Conservation (phyloP, 2,888 invertebrate genomes). For the Steinernema hermaphroditum region DNA sequence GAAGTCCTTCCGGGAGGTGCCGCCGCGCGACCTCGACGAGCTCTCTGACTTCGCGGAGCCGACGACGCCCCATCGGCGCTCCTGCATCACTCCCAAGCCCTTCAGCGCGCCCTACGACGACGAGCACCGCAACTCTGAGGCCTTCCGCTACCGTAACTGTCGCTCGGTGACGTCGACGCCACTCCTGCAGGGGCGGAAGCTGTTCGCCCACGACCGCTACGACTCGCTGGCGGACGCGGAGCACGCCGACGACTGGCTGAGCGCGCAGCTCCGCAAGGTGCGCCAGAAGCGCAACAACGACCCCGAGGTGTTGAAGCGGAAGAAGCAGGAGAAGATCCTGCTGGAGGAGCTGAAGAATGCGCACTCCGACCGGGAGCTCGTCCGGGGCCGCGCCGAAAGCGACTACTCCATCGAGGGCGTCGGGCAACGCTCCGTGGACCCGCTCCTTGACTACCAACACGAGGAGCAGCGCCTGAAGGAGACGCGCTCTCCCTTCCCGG, state of each 20-base stretch:
- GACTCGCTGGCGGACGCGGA: constrained; percentile 41
- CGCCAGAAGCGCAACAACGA: constrained; percentile 52
- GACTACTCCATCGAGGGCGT: constrained; percentile 42
- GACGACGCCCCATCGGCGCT: constrained; percentile 29
- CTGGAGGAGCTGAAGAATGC: constrained; percentile 64
- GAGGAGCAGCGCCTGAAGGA: constrained; percentile 58
- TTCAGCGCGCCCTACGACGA: constrained; percentile 32
- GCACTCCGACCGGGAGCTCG: constrained; percentile 39
- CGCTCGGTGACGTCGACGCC: constrained; percentile 48
- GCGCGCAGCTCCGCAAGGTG: constrained; percentile 56
- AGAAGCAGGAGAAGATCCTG: constrained; percentile 67
- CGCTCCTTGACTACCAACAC: constrained; percentile 54
- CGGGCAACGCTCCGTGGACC: constrained; percentile 43
- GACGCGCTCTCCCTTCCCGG: constrained; percentile 38
- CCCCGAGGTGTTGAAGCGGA: constrained; percentile 59
- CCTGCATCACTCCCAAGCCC: constrained; percentile 39
- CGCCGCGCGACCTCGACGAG: constrained; percentile 47
- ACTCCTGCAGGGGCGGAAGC: constrained; percentile 32
- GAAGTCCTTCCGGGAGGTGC: constrained; percentile 47
- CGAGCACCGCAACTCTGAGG: constrained; percentile 30
- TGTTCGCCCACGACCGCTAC: constrained; percentile 43
- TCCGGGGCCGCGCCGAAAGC: constrained; percentile 25
- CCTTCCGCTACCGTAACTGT: constrained; percentile 48
- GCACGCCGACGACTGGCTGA: constrained; percentile 63
- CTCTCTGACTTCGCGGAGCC: constrained; percentile 56